Conservation (phyloP, 2,797 vertebrate genomes). For the Florisuga fusca region DNA sequence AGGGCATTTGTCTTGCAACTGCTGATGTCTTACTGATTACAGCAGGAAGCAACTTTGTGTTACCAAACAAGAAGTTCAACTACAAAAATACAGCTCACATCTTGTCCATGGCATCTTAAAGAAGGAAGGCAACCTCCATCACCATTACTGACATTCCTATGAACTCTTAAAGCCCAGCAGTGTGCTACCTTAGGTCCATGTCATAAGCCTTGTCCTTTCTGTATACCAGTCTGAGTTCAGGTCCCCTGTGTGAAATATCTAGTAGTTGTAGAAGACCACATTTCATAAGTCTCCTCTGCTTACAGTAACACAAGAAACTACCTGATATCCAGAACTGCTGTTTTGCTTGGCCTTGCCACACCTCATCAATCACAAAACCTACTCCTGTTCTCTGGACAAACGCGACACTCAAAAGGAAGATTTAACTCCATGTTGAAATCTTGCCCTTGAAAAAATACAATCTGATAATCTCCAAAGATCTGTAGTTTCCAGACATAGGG, state of each 20-base stretch:
- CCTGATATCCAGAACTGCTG: not conserved
- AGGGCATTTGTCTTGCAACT: not conserved
- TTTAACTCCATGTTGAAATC: not conserved
- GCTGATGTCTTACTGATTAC: not conserved
- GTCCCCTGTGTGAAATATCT: not conserved
- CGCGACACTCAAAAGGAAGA: not conserved
- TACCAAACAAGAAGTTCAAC: not conserved
- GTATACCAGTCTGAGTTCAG: not conserved
- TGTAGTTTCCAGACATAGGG: not conserved
- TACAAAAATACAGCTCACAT: not conserved
- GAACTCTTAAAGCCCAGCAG: fast-evolving
- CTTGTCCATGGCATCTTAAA: not conserved
- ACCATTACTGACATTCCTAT: not conserved
- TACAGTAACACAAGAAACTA: not conserved
- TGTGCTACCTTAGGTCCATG: not conserved
- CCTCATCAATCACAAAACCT: not conserved
- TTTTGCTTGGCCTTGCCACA: not conserved
- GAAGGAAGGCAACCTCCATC: not conserved
- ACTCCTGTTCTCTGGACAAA: not conserved
- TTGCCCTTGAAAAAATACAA: not conserved
- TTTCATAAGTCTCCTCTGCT: not conserved
- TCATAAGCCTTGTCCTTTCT: not conserved
- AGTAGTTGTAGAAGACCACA: not conserved
- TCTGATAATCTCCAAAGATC: not conserved
- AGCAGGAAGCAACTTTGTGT: not conserved